These are phyloP conservation scores for Oasisia sp. DNA, from an alignment of 2,888 invertebrate genomes.

Conservation along the genomic window DNA sequence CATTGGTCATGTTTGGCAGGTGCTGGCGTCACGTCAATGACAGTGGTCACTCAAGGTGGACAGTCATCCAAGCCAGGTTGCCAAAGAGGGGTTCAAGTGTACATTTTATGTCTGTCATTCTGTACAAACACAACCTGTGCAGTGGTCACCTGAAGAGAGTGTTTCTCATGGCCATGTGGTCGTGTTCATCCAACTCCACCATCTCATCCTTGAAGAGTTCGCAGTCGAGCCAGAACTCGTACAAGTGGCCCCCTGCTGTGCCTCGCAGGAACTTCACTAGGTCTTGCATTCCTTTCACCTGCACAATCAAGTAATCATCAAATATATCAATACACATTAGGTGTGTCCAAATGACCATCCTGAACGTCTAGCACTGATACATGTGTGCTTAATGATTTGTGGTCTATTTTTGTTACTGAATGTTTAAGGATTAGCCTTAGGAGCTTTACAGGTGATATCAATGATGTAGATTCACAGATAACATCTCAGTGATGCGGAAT, in stretches of 20 bases:
- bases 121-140: not conserved
- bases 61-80: too few relatives aligned
- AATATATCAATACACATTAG: not conserved
- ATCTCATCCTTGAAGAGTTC: constrained; percentile 64
- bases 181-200: constrained; percentile 60
- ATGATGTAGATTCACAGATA: too few relatives aligned
- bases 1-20: too few relatives aligned
- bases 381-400: too few relatives aligned
- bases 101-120: not conserved
- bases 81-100: too few relatives aligned
- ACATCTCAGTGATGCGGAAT: too few relatives aligned
- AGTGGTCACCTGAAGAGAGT: constrained; percentile 58
- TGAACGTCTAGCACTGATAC: too few relatives aligned
- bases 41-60: too few relatives aligned
- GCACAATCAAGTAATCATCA: constrained; percentile 22
- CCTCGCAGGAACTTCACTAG: constrained; percentile 59
- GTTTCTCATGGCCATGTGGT: constrained; percentile 56
- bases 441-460: too few relatives aligned
- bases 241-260: constrained; percentile 57
- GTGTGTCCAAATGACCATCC: not conserved
- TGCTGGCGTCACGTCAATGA: too few relatives aligned
- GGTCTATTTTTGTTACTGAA: too few relatives aligned
- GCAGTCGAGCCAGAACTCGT: constrained; percentile 66
- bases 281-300: constrained; percentile 59
- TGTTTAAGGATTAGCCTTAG: too few relatives aligned